Conservation (phyloP, 2,113 vertebrate genomes). For the Vidua chalybeata region DNA sequence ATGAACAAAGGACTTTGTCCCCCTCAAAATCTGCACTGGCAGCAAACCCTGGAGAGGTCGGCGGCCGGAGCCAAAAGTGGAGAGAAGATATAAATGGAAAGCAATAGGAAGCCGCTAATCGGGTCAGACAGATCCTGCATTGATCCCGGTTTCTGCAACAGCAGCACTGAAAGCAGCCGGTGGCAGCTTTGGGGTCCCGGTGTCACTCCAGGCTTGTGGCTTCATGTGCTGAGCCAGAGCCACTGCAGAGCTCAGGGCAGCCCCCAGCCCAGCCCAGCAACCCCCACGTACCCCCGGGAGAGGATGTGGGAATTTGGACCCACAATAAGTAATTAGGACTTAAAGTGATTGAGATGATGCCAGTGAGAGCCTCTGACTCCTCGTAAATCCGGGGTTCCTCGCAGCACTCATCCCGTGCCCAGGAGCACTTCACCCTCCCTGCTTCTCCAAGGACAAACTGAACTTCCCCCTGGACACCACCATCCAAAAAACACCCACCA, state of each 20-base stretch:
- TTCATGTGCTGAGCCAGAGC: not conserved
- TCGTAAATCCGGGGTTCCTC: rapidly evolving
- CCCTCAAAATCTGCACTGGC: not conserved
- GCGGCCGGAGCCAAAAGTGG: not conserved
- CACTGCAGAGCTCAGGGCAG: not conserved
- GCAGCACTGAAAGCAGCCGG: not conserved
- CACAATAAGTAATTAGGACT: too few species aligned
- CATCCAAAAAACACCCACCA: not conserved
- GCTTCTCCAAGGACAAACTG: not conserved
- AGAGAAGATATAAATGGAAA: not conserved
- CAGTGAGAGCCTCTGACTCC: not conserved
- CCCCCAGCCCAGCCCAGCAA: not conserved
- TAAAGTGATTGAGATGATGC: not conserved
- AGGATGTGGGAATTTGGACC: rapidly evolving
- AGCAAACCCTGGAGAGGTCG: not conserved
- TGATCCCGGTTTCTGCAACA: not conserved
- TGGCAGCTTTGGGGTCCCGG: not conserved
- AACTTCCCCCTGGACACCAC: not conserved
- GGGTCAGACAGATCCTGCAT: not conserved
- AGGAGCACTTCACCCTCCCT: not conserved
- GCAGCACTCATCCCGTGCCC: rapidly evolving
- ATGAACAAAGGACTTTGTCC: not conserved
- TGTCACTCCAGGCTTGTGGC: not conserved
- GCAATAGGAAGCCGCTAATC: not conserved
- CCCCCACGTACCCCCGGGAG: not conserved